Evolutionary conservation across 2,797 vertebrate genomes (phyloP).

Genomic region (Pseudomugil tenellus): DNA sequence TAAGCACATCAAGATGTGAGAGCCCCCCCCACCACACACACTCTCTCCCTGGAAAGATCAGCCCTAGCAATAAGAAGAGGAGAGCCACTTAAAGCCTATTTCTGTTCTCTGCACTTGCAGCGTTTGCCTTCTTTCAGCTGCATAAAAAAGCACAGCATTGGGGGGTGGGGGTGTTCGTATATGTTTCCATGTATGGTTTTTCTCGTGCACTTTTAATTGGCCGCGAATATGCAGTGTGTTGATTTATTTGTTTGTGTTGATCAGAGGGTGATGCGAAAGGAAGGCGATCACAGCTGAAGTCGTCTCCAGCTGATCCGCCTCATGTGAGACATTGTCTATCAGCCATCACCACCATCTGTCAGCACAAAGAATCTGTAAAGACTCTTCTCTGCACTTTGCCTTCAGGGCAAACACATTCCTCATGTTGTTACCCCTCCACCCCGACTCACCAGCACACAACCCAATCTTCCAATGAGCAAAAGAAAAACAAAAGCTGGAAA

Average conservation of each 20-base stretch:
- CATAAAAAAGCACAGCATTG: background rate
- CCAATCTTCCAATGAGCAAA: constrained; percentile 61
- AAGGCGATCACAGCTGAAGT: constrained; percentile 52
- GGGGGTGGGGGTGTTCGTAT: background rate
- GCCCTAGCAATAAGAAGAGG: constrained; percentile 21
- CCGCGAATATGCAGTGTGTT: constrained; percentile 1
- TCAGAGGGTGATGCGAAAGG: constrained; percentile 19
- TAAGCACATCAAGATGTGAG: constrained; percentile 54
- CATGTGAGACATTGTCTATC: constrained; percentile 70
- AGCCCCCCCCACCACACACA: background rate
- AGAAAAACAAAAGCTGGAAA: constrained; percentile 71
- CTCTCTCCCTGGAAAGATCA: constrained; percentile 32
- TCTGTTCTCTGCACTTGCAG: background rate
- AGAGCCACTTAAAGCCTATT: constrained; percentile 30
- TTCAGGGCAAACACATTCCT: constrained; percentile 74
- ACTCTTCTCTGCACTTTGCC: constrained; percentile 70
- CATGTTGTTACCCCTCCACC: constrained; percentile 51
- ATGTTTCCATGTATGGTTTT: constrained; percentile 16
- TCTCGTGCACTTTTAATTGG: constrained; percentile 38
- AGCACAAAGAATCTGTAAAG: constrained; percentile 72
- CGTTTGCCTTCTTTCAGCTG: background rate
- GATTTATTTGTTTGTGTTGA: constrained; percentile 32
- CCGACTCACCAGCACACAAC: constrained; percentile 5
- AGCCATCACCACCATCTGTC: constrained; percentile 76
- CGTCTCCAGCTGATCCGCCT: constrained; percentile 56